These are phyloP conservation scores for Mactromeris polynyma DNA, from an alignment of 2,888 invertebrate species.

Conservation along the genomic window DNA sequence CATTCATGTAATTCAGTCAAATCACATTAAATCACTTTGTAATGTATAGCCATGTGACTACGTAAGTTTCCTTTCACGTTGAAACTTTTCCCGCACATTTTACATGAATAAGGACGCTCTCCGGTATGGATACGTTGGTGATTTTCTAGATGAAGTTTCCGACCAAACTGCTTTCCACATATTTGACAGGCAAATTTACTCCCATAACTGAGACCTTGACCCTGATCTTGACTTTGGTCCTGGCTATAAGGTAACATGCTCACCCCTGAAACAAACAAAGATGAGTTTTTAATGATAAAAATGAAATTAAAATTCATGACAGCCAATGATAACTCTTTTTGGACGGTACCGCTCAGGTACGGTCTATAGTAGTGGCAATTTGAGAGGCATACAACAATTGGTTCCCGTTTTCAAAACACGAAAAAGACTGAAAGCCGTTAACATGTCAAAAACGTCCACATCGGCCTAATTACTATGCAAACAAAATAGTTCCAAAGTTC, in stretches of 20 bases:
- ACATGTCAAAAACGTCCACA: too few relatives aligned
- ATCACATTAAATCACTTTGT: neutral
- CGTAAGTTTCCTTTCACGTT: constrained; percentile 44
- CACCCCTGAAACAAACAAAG: neutral
- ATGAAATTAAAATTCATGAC: neutral
- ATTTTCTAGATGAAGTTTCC: constrained; percentile 34
- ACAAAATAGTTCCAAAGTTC: too few relatives aligned
- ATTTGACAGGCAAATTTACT: constrained; percentile 12
- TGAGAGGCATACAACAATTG: too few relatives aligned
- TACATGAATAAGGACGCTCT: constrained; percentile 37
- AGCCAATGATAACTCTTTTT: too few relatives aligned
- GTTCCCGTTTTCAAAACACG: too few relatives aligned
- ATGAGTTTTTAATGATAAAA: neutral
- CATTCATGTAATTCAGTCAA: too few relatives aligned
- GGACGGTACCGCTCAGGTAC: too few relatives aligned
- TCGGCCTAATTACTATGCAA: too few relatives aligned
- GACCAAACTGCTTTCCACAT: constrained; percentile 19
- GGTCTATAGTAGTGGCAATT: too few relatives aligned
- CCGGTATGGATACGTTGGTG: constrained; percentile 45
- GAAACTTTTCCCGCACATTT: constrained; percentile 29
- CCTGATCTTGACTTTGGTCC: too few relatives aligned
- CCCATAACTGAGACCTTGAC: neutral
- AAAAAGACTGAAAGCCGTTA: too few relatives aligned
- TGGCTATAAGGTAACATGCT: neutral
- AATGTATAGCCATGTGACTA: constrained; percentile 6